Evolutionary conservation across 2,888 invertebrate genomes (phyloP), one percentile per base, ranked within the genome.

Genomic region (Mamestra brassicae): DNA sequence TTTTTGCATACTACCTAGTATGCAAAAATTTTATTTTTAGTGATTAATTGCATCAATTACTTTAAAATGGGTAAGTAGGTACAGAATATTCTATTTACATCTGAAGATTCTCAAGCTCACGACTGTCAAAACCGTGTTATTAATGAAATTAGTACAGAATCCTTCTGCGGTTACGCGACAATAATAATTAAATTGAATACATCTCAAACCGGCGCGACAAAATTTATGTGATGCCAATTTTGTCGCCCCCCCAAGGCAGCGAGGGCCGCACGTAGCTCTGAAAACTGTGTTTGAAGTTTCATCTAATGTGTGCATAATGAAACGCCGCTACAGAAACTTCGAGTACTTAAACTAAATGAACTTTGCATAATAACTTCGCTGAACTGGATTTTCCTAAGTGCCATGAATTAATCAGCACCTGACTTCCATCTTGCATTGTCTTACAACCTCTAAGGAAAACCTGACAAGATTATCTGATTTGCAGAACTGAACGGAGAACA

Each of bases 311-410:
- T 88, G 83, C 86, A 86, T 88, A 87, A 87, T 88, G 82, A 84
- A 89, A 81, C 69, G 75, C 58, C 38, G 63, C 67, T 75, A 71
- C 78, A 83, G 73, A 79, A 88, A 89, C 84, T 88, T 87, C 52
- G 74, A 73, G 70, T 78, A 73, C 75, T 87, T 83, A 81, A 83
- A 87, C 83, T 84, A 82, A 85, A 88, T 88, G 85, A 89, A 87
- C 85, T 88, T 86, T 86, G 84, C 88, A 85, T 88, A 89, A 86
- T 85, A 80, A 79, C 82, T 77, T 78, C 15, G n/a, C 26, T 62
- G 58, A 78, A 82, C 74, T 71, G 83, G 84, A 86, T 85, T 84
- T 84, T 81, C 67, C 72, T 75, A 80, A 88, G 82, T 80, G 82
- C 81, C 50, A 76, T 85, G 85, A 88, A 87, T 88, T 85, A 86